phyloP scores from a whole-genome alignment of 2,888 invertebrate species.

The Odontocolon sp. region DNA sequence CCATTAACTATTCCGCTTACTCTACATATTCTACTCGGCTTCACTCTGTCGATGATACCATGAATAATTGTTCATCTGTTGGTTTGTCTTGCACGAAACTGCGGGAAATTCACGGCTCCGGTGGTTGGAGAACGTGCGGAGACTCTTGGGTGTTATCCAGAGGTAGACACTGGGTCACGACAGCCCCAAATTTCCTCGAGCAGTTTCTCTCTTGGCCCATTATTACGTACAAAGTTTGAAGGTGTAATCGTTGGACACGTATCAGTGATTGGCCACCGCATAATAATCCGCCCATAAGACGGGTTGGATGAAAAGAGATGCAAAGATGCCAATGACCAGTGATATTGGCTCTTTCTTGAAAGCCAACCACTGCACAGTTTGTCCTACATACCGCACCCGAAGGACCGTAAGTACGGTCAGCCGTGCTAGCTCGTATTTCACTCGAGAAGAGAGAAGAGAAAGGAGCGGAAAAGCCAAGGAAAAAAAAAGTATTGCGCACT shows the following conservation, averaged over 20 bases:
- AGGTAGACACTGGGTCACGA: neutral
- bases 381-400: constrained; percentile 27
- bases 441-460: constrained; percentile 12
- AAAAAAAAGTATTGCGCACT: constrained; percentile 4
- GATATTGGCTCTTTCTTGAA: too few species aligned
- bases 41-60: neutral
- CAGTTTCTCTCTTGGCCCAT: neutral
- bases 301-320: too few species aligned
- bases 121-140: neutral
- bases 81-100: neutral
- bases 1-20: too few species aligned
- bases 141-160: neutral
- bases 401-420: constrained; percentile 34
- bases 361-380: constrained; percentile 13
- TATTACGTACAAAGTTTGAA: too few species aligned
- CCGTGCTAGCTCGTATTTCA: constrained; percentile 47
- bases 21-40: neutral
- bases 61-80: constrained; percentile 50
- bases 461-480: neutral
- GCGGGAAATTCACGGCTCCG: neutral
- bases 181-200: constrained; percentile 19
- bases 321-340: too few species aligned
- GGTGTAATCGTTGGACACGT: neutral
- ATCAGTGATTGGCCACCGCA: too few species aligned
- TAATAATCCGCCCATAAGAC: too few species aligned